Evolutionary conservation across 2,113 vertebrate species (phyloP).

Genomic region (Spermophilus dauricus): DNA sequence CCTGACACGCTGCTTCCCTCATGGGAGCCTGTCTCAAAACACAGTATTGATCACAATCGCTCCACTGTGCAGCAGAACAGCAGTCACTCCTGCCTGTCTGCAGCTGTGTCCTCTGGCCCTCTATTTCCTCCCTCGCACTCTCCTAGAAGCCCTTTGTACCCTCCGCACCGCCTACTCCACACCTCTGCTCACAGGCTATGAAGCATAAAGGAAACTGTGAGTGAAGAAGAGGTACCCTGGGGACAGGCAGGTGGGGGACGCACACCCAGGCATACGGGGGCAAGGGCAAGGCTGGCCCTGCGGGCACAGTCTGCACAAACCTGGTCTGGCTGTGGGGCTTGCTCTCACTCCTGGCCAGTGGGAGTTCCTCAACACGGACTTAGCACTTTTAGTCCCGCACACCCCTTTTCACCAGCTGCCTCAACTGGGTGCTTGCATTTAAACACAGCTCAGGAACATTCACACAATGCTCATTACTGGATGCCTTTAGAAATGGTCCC

Average conservation of each 20-base stretch:
- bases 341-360: background rate
- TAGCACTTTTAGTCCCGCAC: fast-evolving
- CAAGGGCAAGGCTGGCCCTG: no score
- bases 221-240: background rate
- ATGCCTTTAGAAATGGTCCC: background rate
- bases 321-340: background rate
- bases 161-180: fast-evolving
- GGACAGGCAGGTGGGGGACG: no score
- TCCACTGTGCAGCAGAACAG: background rate
- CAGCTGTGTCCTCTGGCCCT: background rate
- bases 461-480: no score
- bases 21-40: background rate
- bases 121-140: background rate
- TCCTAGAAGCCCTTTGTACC: background rate
- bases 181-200: fast-evolving
- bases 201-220: background rate
- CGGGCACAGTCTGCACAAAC: background rate
- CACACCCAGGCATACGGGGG: background rate
- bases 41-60: background rate
- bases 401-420: background rate
- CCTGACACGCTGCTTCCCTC: background rate
- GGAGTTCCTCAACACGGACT: background rate
- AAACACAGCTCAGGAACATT: background rate
- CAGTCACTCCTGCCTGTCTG: background rate
- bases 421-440: fast-evolving